Base-by-base conservation (phyloP, 2,888 invertebrate genomes). In the Drosophila kokeensis region DNA sequence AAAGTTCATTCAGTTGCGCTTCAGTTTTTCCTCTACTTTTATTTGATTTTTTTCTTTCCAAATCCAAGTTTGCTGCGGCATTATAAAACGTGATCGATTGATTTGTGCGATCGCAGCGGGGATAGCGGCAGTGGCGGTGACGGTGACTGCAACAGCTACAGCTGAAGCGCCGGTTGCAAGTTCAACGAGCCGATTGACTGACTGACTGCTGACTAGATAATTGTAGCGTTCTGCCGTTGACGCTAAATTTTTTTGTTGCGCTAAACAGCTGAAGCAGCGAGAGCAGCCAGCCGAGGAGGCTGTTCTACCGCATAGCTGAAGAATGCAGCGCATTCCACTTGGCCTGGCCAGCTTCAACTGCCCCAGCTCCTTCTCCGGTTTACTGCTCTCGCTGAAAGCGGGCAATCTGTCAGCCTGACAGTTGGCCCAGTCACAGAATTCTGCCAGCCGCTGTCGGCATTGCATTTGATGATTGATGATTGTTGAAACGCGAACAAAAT, bases 61-160 rank as follows among this genome's bases (percentile, higher is more conserved):
- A 66, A 57, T 38, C 69, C 52, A 54, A 74, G 69, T 66, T 67
- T 63, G 70, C 72, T 69, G 69, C 72, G 36, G 75, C 75, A 82
- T 81, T 82, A 87, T 80, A 82, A 91, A 92, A 92, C 92, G 91
- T 92, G 91, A 92, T 92, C 91, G 92, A 91, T 92, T 92, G 91
- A 92, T 91, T 92, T 91, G 90, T 90, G 91, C 79, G 89, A 91
- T 87, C 87, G 84, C 82, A 76, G 66, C 79, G 76, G 79, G 40
- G 42, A 38, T 63, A 32, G 73, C 69, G 73, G 70, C 75, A 53
- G 54, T 18, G 21, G 66, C 60, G 11, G 66, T 53, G 30, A 65
- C 59, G 60, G 68, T 57, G 40, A 42, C 38, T 36, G 66, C 69
- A 15, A 58, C 21, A 50, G 60, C 71, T 65, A 34, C 36, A 66